Percentiles rank a stretch among this genome's conserved stretches.
These are phyloP conservation scores for Lichenostomus cassidix DNA, from an alignment of 2,113 vertebrate genomes.

Conservation along the genomic window DNA sequence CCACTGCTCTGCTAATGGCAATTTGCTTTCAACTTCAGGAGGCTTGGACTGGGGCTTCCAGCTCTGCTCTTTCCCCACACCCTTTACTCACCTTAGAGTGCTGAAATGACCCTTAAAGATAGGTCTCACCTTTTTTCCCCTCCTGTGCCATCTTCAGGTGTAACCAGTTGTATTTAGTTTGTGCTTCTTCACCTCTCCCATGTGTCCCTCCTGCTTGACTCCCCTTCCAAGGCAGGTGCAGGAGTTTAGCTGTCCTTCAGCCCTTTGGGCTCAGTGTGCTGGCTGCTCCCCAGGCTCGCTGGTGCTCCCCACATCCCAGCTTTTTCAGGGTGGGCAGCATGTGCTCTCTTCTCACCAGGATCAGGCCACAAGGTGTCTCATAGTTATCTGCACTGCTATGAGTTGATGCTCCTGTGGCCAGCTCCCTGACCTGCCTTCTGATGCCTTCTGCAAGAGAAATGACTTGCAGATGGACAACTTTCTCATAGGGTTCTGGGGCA, in stretches of 20 bases:
- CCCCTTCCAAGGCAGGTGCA: neutral
- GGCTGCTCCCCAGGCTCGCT: neutral
- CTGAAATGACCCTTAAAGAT: neutral
- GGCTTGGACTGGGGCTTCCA: neutral
- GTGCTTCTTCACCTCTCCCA: neutral
- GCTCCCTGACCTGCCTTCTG: neutral
- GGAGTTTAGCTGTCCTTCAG: neutral
- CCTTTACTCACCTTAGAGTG: neutral
- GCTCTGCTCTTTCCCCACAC: neutral
- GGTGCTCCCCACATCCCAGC: too few species aligned
- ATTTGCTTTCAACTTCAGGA: neutral
- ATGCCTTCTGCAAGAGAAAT: neutral
- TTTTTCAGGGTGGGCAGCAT: neutral
- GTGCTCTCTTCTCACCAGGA: neutral
- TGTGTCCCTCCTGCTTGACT: accelerated
- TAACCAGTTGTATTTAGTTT: neutral
- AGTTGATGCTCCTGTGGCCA: neutral
- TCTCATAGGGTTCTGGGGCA: neutral
- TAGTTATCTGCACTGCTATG: neutral
- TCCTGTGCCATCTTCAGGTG: neutral
- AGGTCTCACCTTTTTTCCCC: neutral
- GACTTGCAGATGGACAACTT: neutral
- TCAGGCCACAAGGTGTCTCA: neutral
- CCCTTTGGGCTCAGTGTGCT: neutral
- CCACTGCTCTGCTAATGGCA: neutral